phyloP scores from a whole-genome alignment of 2,113 vertebrate species.

The Bos taurus region ARS-UCD2.0 NC_037328.1:9398501-9399000 shows the following conservation, averaged over 20 bases:
- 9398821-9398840: too few species aligned
- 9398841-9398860: too few species aligned
- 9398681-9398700: background rate
- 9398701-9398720: background rate
- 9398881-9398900: too few species aligned
- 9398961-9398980: too few species aligned
- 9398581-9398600: background rate
- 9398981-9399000: too few species aligned
- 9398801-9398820: too few species aligned
- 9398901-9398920: too few species aligned
- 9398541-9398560: background rate
- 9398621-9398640: background rate
- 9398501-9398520: too few species aligned
- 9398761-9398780: background rate
- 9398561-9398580: background rate
- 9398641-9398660: background rate
- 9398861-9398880: too few species aligned
- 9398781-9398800: background rate
- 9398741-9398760: background rate
- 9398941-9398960: too few species aligned
- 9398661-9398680: background rate
- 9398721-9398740: background rate
- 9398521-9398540: background rate
- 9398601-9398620: background rate
- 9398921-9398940: too few species aligned